Evolutionary conservation across 2,888 invertebrate species (phyloP), one percentile per base, ranked within the genome.

Genomic region (Callinectes sapidus): DNA sequence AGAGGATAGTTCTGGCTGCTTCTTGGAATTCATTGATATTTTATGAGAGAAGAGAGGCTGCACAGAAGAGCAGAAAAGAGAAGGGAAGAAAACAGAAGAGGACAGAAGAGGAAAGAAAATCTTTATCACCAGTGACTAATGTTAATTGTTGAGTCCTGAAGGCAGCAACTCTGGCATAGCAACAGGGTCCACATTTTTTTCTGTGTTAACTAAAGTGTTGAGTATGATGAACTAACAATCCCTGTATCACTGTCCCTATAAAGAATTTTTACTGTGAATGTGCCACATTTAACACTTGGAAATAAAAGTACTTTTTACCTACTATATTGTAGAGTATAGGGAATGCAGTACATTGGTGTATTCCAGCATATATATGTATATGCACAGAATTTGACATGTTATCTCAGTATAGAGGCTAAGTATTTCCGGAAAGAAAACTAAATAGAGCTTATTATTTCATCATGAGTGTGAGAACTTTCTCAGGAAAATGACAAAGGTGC

Each of bases 401-500:
- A 55, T 61, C 88, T 87, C 87, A 87, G 28, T 48, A 54, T 81
- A 81, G 81, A 81, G 81, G 35, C 81, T 81, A 81, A 81, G 81
- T 81, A 35, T 35, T 91, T 32, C 61, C 66, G 28, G 48, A 42
- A 71, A 55, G 66, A 91, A 87, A 86, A 16, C 39, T n/a, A 85
- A 85, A 23, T 28, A 90, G 90, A 55, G 81, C 48, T 90, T 85
- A 87, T 42, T 32, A 54, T 61, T 91, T 71, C 66, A 91, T 55
- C 81, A 81, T 54, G 77, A 90, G 86, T 92, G 90, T 90, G 48
- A 90, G 85, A 92, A 81, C 48, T 87, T 88, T 88, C 92, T 92
- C 92, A 92, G 92, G 92, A 92, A 92, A 87, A 90, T 55, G 55
- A 48, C 87, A 66, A 92, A 92, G 92, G 92, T 92, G 92, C 92